Base-by-base conservation (phyloP, 2,113 vertebrate genomes). In the Platichthys flesus region DNA sequence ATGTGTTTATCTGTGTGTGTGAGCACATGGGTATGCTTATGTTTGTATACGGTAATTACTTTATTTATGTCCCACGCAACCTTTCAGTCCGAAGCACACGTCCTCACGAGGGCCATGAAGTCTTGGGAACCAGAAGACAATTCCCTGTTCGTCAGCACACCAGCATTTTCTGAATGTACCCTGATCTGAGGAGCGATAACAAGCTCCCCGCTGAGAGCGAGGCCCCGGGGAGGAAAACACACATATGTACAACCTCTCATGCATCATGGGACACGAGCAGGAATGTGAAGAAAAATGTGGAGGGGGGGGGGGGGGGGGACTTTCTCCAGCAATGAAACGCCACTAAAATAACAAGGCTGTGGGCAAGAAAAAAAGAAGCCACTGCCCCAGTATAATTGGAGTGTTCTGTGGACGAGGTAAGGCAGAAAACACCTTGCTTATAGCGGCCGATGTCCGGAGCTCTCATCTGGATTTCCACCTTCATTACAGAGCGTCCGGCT, bases 281-380 rank as follows among this genome's bases (percentile, higher is more conserved):
- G 79, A 88, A 86, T 86, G 79, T 79, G 64, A 23, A 65, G 35
- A n/a, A 21, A 62, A 21, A 28, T n/a, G 16, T 13, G 9, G 21
- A 10, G 54, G 54, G 54, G 26, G 47, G 4, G 4, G 14, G 13
- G 45, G 55, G n/a, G 3, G 4, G 2, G 1, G 1, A 0, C 31
- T 54, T 63, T 65, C 45, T 24, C 5, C 28, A 60, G 37, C 40
- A 66, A 18, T 9, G n/a, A 74, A 60, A 54, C 15, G 51, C 26
- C 4, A 16, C 5, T 2, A 57, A 20, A 54, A 80, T 52, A 72
- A 71, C 28, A 67, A 16, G 5, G 20, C 47, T 28, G 49, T 9
- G 20, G n/a, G 37, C 15, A 55, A 54, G 28, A 31, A 35, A 65
- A 5, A 0, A 49, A 9, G 13, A 20, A 73, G 61, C 24, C 42